Evolutionary conservation across 2,113 vertebrate genomes (phyloP).

Genomic region (Cariama cristata): DNA sequence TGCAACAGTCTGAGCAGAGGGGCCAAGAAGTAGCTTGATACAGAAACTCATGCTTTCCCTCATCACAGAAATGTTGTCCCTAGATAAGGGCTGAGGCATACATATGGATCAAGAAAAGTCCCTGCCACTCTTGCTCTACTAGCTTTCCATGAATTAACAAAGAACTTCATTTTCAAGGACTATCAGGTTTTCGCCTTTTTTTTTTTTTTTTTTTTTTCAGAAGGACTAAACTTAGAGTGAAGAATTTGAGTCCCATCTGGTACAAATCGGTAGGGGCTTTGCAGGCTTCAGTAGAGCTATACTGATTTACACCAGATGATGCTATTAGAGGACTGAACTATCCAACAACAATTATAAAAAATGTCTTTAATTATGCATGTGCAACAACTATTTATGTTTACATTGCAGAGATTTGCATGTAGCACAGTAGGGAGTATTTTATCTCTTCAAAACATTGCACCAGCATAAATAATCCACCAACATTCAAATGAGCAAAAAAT

Average conservation of each 20-base stretch:
- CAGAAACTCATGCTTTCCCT: slow-evolving; percentile 15
- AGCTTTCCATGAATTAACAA: slow-evolving; percentile 1
- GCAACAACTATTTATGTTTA: slow-evolving; percentile 53
- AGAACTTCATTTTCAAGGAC: slow-evolving; percentile 14
- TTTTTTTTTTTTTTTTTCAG: neutral
- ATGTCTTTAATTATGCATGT: slow-evolving; percentile 34
- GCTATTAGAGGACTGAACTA: slow-evolving; percentile 24
- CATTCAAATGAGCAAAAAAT: slow-evolving; percentile 71
- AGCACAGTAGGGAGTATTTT: slow-evolving; percentile 73
- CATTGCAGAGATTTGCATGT: slow-evolving; percentile 55
- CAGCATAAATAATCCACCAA: slow-evolving; percentile 62
- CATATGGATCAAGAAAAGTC: neutral
- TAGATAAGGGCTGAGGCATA: neutral
- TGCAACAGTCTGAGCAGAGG: slow-evolving; percentile 3
- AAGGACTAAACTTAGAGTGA: slow-evolving; percentile 13
- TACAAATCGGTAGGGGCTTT: slow-evolving; percentile 33
- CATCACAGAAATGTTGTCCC: neutral
- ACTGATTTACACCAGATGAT: slow-evolving; percentile 56
- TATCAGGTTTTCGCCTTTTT: neutral
- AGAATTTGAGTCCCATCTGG: slow-evolving; percentile 55
- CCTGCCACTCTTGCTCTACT: neutral
- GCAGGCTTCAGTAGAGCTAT: slow-evolving; percentile 35
- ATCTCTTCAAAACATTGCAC: slow-evolving; percentile 72
- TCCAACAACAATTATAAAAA: slow-evolving; percentile 47
- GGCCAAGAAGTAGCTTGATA: slow-evolving; percentile 47